Evolutionary conservation across 2,888 invertebrate species (phyloP), one percentile per base, ranked within the genome.

Genomic region (Thera britannica): DNA sequence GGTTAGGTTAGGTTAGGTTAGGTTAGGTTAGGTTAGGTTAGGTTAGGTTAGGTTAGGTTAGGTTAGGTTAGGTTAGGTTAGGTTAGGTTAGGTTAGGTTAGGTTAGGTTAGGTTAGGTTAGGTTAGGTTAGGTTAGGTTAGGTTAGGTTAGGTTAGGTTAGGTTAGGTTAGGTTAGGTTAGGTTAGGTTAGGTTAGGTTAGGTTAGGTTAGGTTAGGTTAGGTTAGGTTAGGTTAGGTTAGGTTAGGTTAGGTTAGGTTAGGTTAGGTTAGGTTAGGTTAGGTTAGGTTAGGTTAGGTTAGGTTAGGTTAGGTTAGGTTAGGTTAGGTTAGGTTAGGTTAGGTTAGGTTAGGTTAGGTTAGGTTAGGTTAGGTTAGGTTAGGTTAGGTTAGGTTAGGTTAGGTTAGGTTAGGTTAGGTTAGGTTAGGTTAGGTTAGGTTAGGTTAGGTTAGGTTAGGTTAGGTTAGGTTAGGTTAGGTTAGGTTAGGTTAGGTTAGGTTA

Each of bases 211-310:
- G 70, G 70, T 65, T 65, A 72, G 70, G 72, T 67, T 67, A 70
- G 72, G 70, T 68, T 67, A 70, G 72, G 72, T 65, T 62, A 68
- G 72, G 72, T 65, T 65, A 67, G 70, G 70, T 65, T 65, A 68
- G 72, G 72, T 64, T 65, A 69, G 69, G 72, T 66, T 64, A 68
- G 70, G 70, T 61, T 64, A 72, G 69, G 72, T 65, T 64, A 67
- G 72, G 72, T 65, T 64, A 67, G 72, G 72, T 65, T 65, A 67
- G 72, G 68, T 65, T 65, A 69, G 72, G 69, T 63, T 65, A 67
- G 72, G 69, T 63, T 65, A 67, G 69, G 72, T 65, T 62, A 67
- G 72, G 69, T 63, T 65, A 69, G 72, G 72, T 65, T 65, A 67
- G 72, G 72, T 59, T 58, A 59, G 59, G 58, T 62, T 59, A 58